Conservation (phyloP, 2,888 invertebrate genomes). For the Napeogenes inachia region DNA sequence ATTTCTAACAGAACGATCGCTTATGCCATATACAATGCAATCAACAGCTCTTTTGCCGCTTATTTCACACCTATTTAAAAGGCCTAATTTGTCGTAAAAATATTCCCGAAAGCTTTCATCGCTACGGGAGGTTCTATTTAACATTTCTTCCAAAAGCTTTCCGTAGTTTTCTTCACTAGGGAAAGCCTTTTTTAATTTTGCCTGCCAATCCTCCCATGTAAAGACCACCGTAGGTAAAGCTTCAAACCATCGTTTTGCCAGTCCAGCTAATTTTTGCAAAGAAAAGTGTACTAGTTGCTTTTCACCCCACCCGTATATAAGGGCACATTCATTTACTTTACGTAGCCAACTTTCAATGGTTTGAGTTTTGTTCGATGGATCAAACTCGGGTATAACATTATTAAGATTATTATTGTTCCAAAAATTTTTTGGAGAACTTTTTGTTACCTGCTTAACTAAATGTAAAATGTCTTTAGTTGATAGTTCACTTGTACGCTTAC, state of each 20-base stretch:
- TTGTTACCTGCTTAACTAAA: too few relatives aligned
- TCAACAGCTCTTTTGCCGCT: slow-evolving; percentile 28
- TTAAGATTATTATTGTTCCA: too few relatives aligned
- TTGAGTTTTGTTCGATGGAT: slow-evolving; percentile 21
- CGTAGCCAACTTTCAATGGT: slow-evolving; percentile 24
- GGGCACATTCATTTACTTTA: slow-evolving; percentile 31
- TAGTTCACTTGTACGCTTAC: too few relatives aligned
- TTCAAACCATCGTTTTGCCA: slow-evolving; percentile 34
- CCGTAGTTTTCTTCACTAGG: slow-evolving; percentile 31
- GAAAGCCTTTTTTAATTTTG: slow-evolving; percentile 31
- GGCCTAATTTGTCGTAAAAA: slow-evolving; percentile 26
- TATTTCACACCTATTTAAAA: slow-evolving; percentile 31
- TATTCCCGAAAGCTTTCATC: slow-evolving; percentile 26
- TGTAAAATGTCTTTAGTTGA: too few relatives aligned
- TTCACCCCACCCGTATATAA: slow-evolving; percentile 23
- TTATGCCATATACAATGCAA: too few relatives aligned
- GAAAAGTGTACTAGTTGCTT: slow-evolving; percentile 30
- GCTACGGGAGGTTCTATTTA: slow-evolving; percentile 13
- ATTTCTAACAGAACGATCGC: too few relatives aligned
- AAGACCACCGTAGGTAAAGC: slow-evolving; percentile 24
- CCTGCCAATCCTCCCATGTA: slow-evolving; percentile 33
- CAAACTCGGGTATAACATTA: slow-evolving; percentile 24
- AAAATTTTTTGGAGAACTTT: too few relatives aligned
- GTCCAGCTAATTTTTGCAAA: slow-evolving; percentile 27
- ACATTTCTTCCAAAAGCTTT: slow-evolving; percentile 24